These are phyloP conservation scores for Spondyliosoma cantharus DNA, from an alignment of 2,797 vertebrate genomes.

Conservation along the genomic window DNA sequence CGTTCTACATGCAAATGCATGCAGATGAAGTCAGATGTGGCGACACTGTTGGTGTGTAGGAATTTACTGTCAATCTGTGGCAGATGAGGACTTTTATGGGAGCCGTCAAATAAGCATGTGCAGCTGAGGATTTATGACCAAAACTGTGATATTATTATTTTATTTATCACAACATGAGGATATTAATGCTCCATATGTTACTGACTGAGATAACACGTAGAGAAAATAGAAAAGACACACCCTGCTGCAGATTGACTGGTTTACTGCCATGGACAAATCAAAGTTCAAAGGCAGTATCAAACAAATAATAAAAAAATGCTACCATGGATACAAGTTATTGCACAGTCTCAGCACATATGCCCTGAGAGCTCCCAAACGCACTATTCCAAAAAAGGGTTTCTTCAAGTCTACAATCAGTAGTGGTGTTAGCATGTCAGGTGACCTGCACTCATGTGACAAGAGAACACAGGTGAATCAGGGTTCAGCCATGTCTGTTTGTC, in stretches of 20 bases:
- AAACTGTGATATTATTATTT: neutral
- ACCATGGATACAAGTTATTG: slow-evolving; percentile 21
- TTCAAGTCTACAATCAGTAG: neutral
- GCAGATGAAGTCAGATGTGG: slow-evolving; percentile 20
- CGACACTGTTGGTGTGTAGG: slow-evolving; percentile 18
- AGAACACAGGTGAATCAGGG: neutral
- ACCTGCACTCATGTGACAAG: neutral
- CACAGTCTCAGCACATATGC: neutral
- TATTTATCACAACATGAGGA: slow-evolving; percentile 7
- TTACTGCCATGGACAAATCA: neutral
- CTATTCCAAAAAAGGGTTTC: neutral
- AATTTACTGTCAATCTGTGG: slow-evolving; percentile 46
- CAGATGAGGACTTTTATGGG: slow-evolving; percentile 42
- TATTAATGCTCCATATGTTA: slow-evolving; percentile 8
- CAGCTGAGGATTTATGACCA: slow-evolving; percentile 18
- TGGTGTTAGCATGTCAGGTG: neutral
- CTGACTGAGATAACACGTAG: neutral
- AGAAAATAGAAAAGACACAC: slow-evolving; percentile 2
- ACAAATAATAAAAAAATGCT: slow-evolving; percentile 2
- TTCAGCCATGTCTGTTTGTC: slow-evolving; percentile 4
- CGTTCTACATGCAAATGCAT: slow-evolving; percentile 50
- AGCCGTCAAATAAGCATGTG: slow-evolving; percentile 17
- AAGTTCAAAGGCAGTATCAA: slow-evolving; percentile 15
- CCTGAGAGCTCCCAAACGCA: neutral
- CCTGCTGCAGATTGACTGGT: neutral